These are phyloP conservation scores for Hyposoter didymator DNA, from an alignment of 2,888 invertebrate genomes.

Conservation along the genomic window DNA sequence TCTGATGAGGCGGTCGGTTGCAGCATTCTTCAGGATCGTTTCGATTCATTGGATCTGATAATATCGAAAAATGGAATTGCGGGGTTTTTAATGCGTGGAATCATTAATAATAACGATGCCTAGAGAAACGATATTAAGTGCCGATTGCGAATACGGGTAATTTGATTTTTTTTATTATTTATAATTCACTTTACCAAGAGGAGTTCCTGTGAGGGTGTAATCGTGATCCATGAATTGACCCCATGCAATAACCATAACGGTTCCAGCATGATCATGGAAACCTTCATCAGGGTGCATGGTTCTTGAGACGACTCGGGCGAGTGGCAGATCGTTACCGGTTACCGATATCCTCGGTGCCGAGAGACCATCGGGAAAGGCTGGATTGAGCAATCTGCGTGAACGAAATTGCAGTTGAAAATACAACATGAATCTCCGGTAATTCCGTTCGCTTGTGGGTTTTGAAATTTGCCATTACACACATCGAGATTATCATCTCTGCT, in stretches of 20 bases:
- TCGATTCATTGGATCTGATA: conserved; percentile 91
- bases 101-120: neutral
- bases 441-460: neutral
- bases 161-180: neutral
- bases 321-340: conserved; percentile 91
- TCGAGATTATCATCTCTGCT: neutral
- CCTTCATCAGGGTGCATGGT: conserved; percentile 97
- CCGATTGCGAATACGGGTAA: neutral
- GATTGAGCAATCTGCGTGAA: conserved; percentile 88
- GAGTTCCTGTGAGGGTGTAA: conserved; percentile 94
- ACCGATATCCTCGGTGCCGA: conserved; percentile 92
- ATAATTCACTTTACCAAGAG: conserved; percentile 88
- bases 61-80: neutral
- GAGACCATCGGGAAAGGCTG: conserved; percentile 94
- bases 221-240: conserved; percentile 98
- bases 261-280: conserved; percentile 96
- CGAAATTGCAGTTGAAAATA: neutral
- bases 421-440: neutral
- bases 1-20: conserved; percentile 91
- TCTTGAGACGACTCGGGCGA: conserved; percentile 93
- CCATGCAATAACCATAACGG: conserved; percentile 97
- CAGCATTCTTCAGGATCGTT: conserved; percentile 97
- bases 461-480: too few relatives aligned
- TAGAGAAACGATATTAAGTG: neutral
- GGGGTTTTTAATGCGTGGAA: neutral